Evolutionary conservation across 2,113 vertebrate genomes (phyloP), one percentile per base, ranked within the genome.

Genomic region (Psilopsiagon aymara): DNA sequence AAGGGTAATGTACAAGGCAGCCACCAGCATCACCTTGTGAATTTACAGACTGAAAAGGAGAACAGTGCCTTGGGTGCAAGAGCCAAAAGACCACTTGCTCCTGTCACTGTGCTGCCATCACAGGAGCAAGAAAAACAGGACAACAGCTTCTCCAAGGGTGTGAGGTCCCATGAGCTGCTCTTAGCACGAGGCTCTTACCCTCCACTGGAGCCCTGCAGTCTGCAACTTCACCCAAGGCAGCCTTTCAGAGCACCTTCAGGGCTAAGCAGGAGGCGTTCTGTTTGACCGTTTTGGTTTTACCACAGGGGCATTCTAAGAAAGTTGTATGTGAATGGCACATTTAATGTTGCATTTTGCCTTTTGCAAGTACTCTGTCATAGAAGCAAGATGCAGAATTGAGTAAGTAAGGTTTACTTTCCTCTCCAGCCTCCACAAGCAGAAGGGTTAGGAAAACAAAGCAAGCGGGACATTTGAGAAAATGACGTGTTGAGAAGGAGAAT

Each of bases 11-110:
- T 6, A 2, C 2, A 28, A 37, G 35, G 52, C n/a, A 37, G 35
- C 7, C 59, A 11, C 6, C 44, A 73, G 62, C 24, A 71, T 13
- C 52, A 25, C 27, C 28, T 1, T 2, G 8, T 1, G 7, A 2
- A 11, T 15, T 33, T 7, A 25, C 28, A 62, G 29, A 47, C 28
- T 4, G 17, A 47, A 27, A 2, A 9, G 17, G 18, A 41, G 47
- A 57, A 9, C n/a, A 29, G 5, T 2, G 6, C 25, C 14, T 20
- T 1, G 28, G 2, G 49, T 1, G 1, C 31, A 23, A 24, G n/a
- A n/a, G 21, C n/a, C 49, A 11, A 4, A 24, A 37, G 57, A 59
- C 16, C 41, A 29, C 21, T 0, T 2, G 16, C 39, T 80, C 52
- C 63, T 24, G 43, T 28, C 31, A 2, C 52, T 17, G 44, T 17